Conservation (phyloP, 2,888 invertebrate genomes). For the Drepanosiphum platanoidis region DNA sequence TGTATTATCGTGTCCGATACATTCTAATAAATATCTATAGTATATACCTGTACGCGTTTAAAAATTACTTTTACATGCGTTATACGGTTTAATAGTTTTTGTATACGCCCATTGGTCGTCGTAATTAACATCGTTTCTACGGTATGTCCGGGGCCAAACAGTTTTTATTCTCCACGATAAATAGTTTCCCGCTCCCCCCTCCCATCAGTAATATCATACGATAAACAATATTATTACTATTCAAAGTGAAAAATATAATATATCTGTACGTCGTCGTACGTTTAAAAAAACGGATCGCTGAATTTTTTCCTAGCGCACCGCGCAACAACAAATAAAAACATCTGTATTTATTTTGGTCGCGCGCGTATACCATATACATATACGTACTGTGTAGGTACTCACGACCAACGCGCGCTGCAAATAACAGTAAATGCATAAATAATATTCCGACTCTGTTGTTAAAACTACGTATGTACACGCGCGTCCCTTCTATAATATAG, state of each 20-base stretch:
- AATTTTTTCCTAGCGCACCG: background rate
- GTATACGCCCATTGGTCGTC: constrained; percentile 10
- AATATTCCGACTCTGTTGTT: background rate
- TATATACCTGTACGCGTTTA: background rate
- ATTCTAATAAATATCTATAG: constrained; percentile 19
- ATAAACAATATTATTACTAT: background rate
- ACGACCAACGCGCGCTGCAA: background rate
- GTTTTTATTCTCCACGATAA: background rate
- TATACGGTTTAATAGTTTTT: constrained; percentile 4
- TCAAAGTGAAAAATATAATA: background rate
- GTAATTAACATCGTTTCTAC: constrained; percentile 17
- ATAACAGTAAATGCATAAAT: background rate
- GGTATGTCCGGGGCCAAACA: background rate
- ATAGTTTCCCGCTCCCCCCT: background rate
- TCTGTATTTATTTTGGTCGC: constrained; percentile 8
- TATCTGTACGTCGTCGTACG: background rate
- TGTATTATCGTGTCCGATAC: background rate
- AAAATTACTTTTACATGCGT: constrained; percentile 26
- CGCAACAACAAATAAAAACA: background rate
- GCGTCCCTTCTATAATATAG: no score
- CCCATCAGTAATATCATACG: no score
- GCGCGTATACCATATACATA: background rate
- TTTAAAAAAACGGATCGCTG: background rate
- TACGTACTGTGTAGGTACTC: background rate
- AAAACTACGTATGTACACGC: no score